Evolutionary conservation across 2,888 invertebrate species (phyloP).

Genomic region (Pegoplata infirma): DNA sequence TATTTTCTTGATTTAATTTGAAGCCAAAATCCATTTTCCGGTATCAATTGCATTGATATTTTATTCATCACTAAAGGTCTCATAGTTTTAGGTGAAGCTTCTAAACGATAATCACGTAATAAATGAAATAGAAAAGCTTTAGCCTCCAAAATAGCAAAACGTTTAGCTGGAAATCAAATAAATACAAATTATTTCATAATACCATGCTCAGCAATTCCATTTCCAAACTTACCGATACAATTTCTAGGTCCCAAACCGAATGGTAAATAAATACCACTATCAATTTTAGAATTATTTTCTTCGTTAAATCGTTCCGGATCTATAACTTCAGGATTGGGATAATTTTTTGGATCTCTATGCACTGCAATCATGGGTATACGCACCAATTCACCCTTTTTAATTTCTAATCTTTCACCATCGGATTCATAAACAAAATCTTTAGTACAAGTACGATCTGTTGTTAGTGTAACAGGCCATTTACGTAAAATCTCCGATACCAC

Average conservation of each 20-base stretch:
- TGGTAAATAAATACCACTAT: conserved; percentile 78
- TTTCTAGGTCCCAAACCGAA: conserved; percentile 82
- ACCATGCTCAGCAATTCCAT: no score
- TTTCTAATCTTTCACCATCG: conserved; percentile 75
- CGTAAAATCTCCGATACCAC: conserved; percentile 79
- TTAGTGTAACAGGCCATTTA: conserved; percentile 76
- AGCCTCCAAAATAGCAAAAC: conserved; percentile 65
- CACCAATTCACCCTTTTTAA: conserved; percentile 77
- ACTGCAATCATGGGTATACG: conserved; percentile 76
- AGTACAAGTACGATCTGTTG: conserved; percentile 78
- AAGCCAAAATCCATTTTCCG: conserved; percentile 65
- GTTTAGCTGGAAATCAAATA: conserved; percentile 57
- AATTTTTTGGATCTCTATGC: conserved; percentile 79
- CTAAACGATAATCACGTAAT: conserved; percentile 65
- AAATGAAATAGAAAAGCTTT: conserved; percentile 67
- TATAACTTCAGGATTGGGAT: conserved; percentile 80
- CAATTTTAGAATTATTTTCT: conserved; percentile 78
- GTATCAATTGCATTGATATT: conserved; percentile 62
- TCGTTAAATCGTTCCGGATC: conserved; percentile 81
- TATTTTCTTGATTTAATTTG: conserved; percentile 41
- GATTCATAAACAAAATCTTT: conserved; percentile 76
- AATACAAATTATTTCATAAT: no score
- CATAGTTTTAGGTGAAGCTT: conserved; percentile 63
- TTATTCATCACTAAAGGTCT: conserved; percentile 63
- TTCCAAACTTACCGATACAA: conserved; percentile 79